These are phyloP conservation scores for Heliangelus exortis DNA, from an alignment of 2,797 vertebrate species.

Conservation along the genomic window DNA sequence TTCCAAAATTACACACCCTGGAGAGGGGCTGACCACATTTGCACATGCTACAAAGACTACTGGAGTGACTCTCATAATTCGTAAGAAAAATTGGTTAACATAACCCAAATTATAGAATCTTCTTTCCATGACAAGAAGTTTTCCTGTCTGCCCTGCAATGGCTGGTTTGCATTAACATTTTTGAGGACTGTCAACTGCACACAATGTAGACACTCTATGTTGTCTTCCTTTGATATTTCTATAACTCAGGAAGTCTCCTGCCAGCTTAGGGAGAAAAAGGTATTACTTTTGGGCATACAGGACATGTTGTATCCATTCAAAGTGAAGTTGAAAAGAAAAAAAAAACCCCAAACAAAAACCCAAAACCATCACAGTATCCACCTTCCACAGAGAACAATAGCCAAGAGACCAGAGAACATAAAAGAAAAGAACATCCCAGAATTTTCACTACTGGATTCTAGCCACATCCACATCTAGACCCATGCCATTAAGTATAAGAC, in stretches of 20 bases:
- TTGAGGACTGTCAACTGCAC: not conserved
- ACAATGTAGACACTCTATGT: not conserved
- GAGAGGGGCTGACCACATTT: not conserved
- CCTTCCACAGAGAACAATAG: constrained; percentile 27
- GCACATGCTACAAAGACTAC: not conserved
- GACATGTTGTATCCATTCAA: not conserved
- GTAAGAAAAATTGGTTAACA: not conserved
- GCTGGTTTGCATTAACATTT: not conserved
- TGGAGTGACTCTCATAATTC: not conserved
- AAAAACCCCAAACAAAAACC: too few relatives aligned
- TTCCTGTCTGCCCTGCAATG: not conserved
- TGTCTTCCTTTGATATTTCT: not conserved
- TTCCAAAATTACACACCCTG: not conserved
- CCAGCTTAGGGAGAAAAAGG: constrained; percentile 29
- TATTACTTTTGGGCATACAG: not conserved
- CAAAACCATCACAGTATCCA: not conserved
- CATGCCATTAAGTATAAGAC: constrained; percentile 55
- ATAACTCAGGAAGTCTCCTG: constrained; percentile 45
- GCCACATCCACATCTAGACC: constrained; percentile 55
- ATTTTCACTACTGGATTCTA: constrained; percentile 41
- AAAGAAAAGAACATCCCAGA: constrained; percentile 27
- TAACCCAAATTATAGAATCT: not conserved
- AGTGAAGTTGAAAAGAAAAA: not conserved
- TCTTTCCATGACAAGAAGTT: not conserved
- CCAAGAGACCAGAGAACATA: constrained; percentile 31